A percentile compares a stretch with the other conserved stretches of the same genome.
Evolutionary conservation across 2,888 invertebrate genomes (phyloP).

Genomic region (Stenolophus ochropezus): DNA sequence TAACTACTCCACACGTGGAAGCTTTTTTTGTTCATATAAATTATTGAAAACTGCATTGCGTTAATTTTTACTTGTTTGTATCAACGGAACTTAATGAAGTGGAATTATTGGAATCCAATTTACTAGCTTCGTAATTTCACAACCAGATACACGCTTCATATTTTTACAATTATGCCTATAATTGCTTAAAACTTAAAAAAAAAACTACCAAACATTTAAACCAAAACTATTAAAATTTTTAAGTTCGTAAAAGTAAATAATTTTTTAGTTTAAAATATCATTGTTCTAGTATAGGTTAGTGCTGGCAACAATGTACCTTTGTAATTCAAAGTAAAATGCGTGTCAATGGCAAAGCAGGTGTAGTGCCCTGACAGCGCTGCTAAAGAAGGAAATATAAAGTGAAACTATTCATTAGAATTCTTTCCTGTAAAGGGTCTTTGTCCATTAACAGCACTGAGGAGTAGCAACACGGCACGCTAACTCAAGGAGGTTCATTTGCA

Average conservation of each 20-base stretch:
- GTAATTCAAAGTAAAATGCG: no score
- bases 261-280: no score
- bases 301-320: no score
- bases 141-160: not conserved
- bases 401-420: constrained; percentile 57
- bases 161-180: not conserved
- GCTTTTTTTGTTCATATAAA: constrained; percentile 14
- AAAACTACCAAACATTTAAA: no score
- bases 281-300: no score
- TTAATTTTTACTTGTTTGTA: constrained; percentile 16
- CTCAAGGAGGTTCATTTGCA: not conserved
- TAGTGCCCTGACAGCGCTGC: no score
- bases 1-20: not conserved
- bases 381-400: constrained; percentile 52
- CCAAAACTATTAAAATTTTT: no score
- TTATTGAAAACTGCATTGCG: constrained; percentile 20
- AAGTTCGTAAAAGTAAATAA: no score
- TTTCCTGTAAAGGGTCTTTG: constrained; percentile 50
- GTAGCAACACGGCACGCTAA: constrained; percentile 39
- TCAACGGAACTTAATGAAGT: not conserved
- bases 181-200: no score
- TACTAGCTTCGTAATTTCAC: not conserved
- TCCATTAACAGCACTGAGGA: constrained; percentile 50
- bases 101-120: not conserved
- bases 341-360: not conserved